Conservation (phyloP, 2,797 vertebrate genomes). For the Catamblyrhynchus diadema region DNA sequence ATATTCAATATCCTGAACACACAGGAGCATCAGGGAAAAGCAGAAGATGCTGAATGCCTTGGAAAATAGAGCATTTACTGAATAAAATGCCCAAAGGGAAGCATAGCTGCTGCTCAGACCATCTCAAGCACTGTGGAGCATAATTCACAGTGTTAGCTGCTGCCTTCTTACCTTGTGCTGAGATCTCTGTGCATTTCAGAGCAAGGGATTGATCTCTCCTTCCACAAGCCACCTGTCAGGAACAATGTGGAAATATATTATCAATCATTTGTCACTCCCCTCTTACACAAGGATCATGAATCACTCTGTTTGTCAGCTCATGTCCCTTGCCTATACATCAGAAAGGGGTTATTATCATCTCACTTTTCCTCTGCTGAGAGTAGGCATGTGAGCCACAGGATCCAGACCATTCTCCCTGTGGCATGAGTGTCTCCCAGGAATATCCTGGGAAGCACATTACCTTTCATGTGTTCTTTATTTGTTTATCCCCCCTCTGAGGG, state of each 20-base stretch:
- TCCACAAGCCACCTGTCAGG: conserved; percentile 1
- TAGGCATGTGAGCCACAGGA: background rate
- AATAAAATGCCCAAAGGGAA: conserved; percentile 29
- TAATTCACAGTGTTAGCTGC: background rate
- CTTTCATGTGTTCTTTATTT: background rate
- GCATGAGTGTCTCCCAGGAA: background rate
- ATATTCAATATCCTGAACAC: conserved; percentile 4
- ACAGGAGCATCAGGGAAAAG: background rate
- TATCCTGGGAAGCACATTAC: background rate
- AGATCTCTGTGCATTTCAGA: background rate
- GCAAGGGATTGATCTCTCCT: background rate
- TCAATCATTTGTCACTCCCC: conserved; percentile 19
- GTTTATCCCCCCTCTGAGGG: background rate
- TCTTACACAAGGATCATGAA: background rate
- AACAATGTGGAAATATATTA: conserved; percentile 1
- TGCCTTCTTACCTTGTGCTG: background rate
- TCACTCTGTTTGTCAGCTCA: background rate
- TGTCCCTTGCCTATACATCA: background rate
- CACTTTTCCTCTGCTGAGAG: background rate
- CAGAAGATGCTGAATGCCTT: background rate
- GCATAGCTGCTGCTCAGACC: background rate
- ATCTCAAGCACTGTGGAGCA: background rate
- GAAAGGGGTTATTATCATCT: background rate
- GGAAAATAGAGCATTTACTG: background rate
- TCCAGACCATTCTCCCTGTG: background rate